Conservation (phyloP, 2,888 invertebrate species). For the Hydrotaea diabolus region DNA sequence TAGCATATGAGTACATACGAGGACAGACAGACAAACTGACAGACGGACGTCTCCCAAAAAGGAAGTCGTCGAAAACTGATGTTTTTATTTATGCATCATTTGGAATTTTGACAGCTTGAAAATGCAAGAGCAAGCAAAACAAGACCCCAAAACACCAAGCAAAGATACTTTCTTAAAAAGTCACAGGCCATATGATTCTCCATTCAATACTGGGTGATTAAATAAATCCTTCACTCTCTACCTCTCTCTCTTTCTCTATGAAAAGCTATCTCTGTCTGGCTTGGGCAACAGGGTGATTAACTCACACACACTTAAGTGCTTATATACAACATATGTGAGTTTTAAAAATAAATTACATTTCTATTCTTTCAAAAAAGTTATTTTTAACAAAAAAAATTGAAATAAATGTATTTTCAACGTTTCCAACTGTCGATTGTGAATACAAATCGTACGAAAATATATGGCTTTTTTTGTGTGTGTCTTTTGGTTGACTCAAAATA, state of each 20-base stretch:
- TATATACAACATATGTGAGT: neutral
- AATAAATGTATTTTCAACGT: conserved; percentile 60
- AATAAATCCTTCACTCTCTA: too few species aligned
- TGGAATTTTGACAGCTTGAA: conserved; percentile 77
- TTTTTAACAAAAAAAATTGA: conserved; percentile 58
- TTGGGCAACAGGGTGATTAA: neutral
- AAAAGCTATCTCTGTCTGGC: neutral
- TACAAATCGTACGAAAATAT: conserved; percentile 15
- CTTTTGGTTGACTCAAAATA: neutral
- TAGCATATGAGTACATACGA: conserved; percentile 47
- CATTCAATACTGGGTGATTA: too few species aligned
- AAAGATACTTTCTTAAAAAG: too few species aligned
- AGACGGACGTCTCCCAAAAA: conserved; percentile 59
- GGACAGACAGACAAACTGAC: neutral
- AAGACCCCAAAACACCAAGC: too few species aligned
- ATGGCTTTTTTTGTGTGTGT: neutral
- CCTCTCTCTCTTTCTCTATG: too few species aligned
- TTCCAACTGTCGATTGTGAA: conserved; percentile 59
- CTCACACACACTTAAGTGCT: neutral
- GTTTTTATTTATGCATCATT: conserved; percentile 80
- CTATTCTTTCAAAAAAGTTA: conserved; percentile 13
- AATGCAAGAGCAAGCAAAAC: neutral
- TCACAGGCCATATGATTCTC: too few species aligned
- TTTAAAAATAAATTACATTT: conserved; percentile 22
- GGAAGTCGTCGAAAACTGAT: conserved; percentile 75